Base-by-base conservation (phyloP, 2,888 invertebrate species). In the Meganola albula region DNA sequence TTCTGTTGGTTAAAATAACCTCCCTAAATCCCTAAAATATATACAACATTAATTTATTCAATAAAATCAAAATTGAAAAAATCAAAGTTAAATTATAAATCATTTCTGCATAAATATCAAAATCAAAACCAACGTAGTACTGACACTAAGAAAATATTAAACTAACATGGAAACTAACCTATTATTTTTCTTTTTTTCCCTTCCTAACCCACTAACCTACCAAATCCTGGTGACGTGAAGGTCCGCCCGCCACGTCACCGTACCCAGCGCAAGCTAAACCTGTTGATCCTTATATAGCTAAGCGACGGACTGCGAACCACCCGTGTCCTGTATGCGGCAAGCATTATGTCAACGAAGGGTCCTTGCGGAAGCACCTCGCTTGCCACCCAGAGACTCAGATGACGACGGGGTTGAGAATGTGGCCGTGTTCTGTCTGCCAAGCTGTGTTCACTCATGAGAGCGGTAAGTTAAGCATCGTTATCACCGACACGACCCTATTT, bases 341-440 rank as follows among this genome's bases (percentile, higher is more conserved):
- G 84, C 96, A 96, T 80, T 97, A 97, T 83, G 96, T 96, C 56
- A 96, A 96, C 85, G 96, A 97, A 80, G 96, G 96, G 43, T 95
- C 95, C 51, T 84, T 96, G 65, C 90, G 96, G 69, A 96, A 97
- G 82, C 97, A 97, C 79, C 89, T 97, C 62, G 95, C 96, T 53
- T 95, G 96, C 67, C 97, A 97, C 80, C 96, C 96, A 27, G 96
- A 96, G 87, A 94, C 95, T 31, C 95, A 94, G 74, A 88, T 95
- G 49, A 93, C 94, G 56, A 93, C 92, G 70, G 93, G 94, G 56
- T 89, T 97, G 50, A 89, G 96, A 73, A 97, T 96, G 96, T 97
- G 96, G 96, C 96, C 96, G 34, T 97, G 97, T 83, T 95, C 95
- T 48, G 96, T 96, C 46, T 97, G 97, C 74, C 96, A 96, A 82